Base-by-base conservation (phyloP, 2,888 invertebrate species). In the Eristalinus aeneus region DNA sequence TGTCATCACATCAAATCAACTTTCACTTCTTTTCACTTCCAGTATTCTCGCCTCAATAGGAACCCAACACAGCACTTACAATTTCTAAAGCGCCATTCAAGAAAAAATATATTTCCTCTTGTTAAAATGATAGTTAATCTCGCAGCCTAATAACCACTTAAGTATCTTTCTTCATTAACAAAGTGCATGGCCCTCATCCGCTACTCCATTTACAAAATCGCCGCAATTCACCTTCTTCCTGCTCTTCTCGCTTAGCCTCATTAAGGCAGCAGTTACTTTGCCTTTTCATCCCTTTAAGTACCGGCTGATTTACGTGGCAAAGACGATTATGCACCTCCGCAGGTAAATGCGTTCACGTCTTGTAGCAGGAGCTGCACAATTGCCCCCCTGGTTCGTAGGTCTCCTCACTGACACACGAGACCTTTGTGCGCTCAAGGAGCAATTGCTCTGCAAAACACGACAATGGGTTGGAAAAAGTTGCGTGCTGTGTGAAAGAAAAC, bases 261-360 rank as follows among this genome's bases (percentile, higher is more conserved):
- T 46, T 46, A 46, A 2, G 53, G 9, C 12, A 36, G 16, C 63
- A 63, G 36, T 22, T 12, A 36, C 23, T 36, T 12, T 23, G 22
- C 8, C 22, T 20, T 1, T 23, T 11, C 36, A 27, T 46, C 16
- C 5, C 8, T 8, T 16, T 39, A 64, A 39, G 22, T 12, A 9
- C n/a, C 8, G n/a, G 9, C 16, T 65, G 46, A 31, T 53, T 53
- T 53, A 46, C 9, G 3, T 65, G 11, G 12, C 20, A 16, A 16
- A 31, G 11, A 31, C 3, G 11, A 10, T 65, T 65, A 20, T 65
- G 27, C 32, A 54, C 20, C 54, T 34, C 12, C 54, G n/a, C 12
- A 32, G 8, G 54, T 56, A 54, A 58, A 69, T 58, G 23, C 22
- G 23, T 58, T 69, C 31, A 69, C 36, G n/a, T 20, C 67, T 27